Percentiles rank a stretch among this genome's conserved stretches.
These are phyloP conservation scores for Acropternis orthonyx DNA, from an alignment of 2,797 vertebrate genomes.

Conservation along the genomic window DNA sequence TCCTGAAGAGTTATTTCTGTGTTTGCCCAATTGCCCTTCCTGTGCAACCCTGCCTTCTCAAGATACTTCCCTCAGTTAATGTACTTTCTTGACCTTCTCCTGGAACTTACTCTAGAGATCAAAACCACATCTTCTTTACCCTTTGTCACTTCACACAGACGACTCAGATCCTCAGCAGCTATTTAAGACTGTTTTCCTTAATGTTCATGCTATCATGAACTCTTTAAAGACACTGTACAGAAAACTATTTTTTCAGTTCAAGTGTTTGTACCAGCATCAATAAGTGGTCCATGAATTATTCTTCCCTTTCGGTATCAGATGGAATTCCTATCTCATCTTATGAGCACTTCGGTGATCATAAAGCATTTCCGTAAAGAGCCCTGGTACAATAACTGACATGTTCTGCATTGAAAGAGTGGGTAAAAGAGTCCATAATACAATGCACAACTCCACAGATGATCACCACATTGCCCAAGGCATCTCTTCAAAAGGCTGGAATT, in stretches of 20 bases:
- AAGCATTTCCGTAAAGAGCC: neutral
- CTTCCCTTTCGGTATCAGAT: neutral
- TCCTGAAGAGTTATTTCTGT: neutral
- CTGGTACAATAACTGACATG: neutral
- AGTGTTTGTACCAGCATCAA: neutral
- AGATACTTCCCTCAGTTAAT: neutral
- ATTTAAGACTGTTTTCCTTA: neutral
- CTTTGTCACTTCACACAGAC: neutral
- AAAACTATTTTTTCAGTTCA: neutral
- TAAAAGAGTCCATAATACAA: neutral
- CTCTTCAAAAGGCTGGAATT: neutral
- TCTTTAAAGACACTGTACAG: neutral
- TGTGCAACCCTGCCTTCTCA: neutral
- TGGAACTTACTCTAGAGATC: neutral
- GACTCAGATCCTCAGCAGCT: neutral
- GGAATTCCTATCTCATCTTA: neutral
- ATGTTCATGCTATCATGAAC: neutral
- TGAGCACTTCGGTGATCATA: neutral
- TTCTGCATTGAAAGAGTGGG: neutral
- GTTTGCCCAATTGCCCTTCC: neutral
- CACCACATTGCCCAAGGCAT: neutral
- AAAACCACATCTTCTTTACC: neutral
- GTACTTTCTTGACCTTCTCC: neutral
- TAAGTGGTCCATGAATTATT: neutral
- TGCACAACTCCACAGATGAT: neutral